phyloP scores from a whole-genome alignment of 1,140 invertebrate genomes.

The Papilio dardanus region DNA sequence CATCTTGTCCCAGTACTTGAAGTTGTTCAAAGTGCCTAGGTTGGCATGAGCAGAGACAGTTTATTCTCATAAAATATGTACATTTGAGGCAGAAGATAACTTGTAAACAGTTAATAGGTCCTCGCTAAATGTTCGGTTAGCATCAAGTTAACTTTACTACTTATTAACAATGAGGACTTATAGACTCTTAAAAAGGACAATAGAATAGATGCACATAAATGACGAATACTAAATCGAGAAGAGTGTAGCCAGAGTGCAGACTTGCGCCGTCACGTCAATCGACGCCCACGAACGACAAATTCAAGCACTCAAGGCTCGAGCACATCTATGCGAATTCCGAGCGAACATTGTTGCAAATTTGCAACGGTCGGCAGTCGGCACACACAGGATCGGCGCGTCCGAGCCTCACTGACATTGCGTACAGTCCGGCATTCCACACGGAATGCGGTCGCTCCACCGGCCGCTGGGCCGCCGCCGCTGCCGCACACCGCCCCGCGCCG shows the following conservation, averaged over 20 bases:
- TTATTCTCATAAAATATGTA: not conserved
- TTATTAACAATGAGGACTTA: not conserved
- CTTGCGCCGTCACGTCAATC: constrained; percentile 63
- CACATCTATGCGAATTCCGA: constrained; percentile 42
- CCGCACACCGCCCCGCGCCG: constrained; percentile 73
- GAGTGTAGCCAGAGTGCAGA: constrained; percentile 52
- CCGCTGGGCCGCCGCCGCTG: constrained; percentile 72
- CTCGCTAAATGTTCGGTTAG: not conserved
- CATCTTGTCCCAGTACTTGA: not conserved
- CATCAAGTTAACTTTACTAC: not conserved
- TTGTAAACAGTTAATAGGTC: not conserved
- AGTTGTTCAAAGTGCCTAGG: not conserved
- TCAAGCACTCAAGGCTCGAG: constrained; percentile 46
- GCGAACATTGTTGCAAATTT: constrained; percentile 67
- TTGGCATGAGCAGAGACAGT: not conserved
- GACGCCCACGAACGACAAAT: constrained; percentile 50
- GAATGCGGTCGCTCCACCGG: constrained; percentile 79
- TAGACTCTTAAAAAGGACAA: not conserved
- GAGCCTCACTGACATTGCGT: constrained; percentile 79
- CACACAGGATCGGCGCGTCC: constrained; percentile 53
- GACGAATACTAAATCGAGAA: constrained; percentile 20
- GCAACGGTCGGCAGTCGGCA: constrained; percentile 54
- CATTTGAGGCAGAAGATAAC: not conserved
- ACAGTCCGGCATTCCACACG: constrained; percentile 79
- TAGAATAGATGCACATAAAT: not conserved